phyloP scores from a whole-genome alignment of 2,113 vertebrate genomes.

The Apus apus region DNA sequence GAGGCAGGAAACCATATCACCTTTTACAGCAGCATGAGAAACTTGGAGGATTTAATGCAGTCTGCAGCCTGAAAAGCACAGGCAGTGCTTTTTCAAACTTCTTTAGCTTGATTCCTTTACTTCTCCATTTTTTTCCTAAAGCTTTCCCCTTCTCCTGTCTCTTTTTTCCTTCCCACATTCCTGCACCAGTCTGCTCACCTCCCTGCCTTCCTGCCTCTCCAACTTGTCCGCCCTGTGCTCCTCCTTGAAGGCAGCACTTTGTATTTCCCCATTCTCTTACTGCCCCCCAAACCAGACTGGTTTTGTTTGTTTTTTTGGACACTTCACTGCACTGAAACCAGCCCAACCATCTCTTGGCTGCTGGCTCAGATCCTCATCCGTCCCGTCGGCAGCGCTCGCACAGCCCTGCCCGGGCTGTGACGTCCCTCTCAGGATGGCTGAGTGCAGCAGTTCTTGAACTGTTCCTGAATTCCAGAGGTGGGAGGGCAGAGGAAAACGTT shows the following conservation, averaged over 20 bases:
- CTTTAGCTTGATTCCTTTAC: not conserved
- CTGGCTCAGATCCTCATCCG: not conserved
- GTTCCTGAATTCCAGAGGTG: not conserved
- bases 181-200: not conserved
- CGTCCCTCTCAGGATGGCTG: not conserved
- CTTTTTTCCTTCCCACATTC: not conserved
- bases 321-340: not conserved
- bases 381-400: not conserved
- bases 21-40: rapidly evolving
- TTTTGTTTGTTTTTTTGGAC: too few relatives aligned
- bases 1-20: rapidly evolving
- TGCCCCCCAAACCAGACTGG: not conserved
- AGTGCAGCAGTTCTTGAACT: not conserved
- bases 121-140: not conserved
- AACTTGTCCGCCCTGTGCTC: rapidly evolving
- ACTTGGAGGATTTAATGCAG: not conserved
- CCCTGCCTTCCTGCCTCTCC: not conserved
- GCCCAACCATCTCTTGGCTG: not conserved
- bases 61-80: not conserved
- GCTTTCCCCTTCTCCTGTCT: not conserved
- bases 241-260: not conserved
- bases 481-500: not conserved
- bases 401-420: rapidly evolving
- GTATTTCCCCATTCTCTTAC: not conserved
- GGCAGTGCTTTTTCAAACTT: not conserved